phyloP scores from a whole-genome alignment of 2,113 vertebrate genomes.

The Bos indicus region DNA sequence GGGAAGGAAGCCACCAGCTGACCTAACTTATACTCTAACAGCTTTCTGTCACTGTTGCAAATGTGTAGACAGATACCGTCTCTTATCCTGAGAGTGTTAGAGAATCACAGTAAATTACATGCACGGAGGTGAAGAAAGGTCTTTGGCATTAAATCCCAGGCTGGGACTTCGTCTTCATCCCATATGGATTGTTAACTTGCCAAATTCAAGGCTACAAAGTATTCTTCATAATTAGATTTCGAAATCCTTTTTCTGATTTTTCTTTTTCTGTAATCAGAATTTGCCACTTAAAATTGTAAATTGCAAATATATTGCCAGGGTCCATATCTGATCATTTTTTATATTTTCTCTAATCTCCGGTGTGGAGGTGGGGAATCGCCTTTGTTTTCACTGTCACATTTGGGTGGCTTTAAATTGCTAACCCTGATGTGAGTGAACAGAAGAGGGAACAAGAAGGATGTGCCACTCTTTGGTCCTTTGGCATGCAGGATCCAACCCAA shows the following conservation, averaged over 20 bases:
- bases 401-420: not conserved
- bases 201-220: constrained; percentile 43
- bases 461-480: fast-evolving
- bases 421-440: not conserved
- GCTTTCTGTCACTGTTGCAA: not conserved
- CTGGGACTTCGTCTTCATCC: constrained; percentile 31
- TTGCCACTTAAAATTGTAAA: constrained; percentile 60
- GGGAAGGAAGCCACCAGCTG: not conserved
- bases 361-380: not conserved
- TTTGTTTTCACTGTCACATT: not conserved
- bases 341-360: not conserved
- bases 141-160: not conserved
- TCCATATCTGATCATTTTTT: constrained; percentile 56
- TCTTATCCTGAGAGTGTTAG: not conserved
- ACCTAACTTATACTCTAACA: not conserved
- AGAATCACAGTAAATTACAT: not conserved
- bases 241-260: constrained; percentile 49
- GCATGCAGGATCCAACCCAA: not conserved
- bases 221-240: constrained; percentile 64
- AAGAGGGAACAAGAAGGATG: not conserved
- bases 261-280: constrained; percentile 12
- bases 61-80: not conserved
- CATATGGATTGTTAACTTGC: not conserved
- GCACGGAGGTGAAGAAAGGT: not conserved
- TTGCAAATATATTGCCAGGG: constrained; percentile 43